Conservation (phyloP, 1,140 invertebrate genomes). For the Drosophila grimshawi region DNA sequence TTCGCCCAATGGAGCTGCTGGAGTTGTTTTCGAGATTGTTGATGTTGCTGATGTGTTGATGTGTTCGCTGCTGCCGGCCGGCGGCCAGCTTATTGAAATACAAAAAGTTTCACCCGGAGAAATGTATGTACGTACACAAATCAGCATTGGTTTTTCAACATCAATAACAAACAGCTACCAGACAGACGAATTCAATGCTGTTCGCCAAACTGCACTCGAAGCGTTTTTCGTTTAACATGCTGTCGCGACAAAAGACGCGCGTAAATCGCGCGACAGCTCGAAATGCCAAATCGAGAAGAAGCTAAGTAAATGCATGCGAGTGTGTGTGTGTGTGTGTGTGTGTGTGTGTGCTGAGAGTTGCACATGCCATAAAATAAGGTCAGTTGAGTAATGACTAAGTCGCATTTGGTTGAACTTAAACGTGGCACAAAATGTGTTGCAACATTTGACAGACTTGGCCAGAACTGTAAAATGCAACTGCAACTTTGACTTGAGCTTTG, state of each 20-base stretch:
- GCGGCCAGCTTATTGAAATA: constrained; percentile 27
- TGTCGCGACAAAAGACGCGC: constrained; percentile 44
- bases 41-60: constrained; percentile 24
- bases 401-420: constrained; percentile 51
- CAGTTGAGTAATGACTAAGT: constrained; percentile 70
- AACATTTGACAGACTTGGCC: constrained; percentile 26
- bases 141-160: constrained; percentile 28
- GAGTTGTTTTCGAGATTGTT: neutral
- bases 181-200: constrained; percentile 23
- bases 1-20: constrained; percentile 17
- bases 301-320: constrained; percentile 17
- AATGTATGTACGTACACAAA: constrained; percentile 34
- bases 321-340: neutral
- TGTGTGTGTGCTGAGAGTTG: constrained; percentile 20
- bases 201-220: constrained; percentile 10
- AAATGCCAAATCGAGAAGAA: constrained; percentile 31
- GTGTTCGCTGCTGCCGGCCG: constrained; percentile 24
- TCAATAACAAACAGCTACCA: constrained; percentile 26
- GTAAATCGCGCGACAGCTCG: constrained; percentile 19
- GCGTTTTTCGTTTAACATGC: constrained; percentile 33
- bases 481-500: constrained; percentile 30
- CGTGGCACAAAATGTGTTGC: constrained; percentile 51
- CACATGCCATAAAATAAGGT: constrained; percentile 65
- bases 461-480: constrained; percentile 57
- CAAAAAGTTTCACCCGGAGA: constrained; percentile 68